Evolutionary conservation across 1,140 invertebrate species (phyloP).

Genomic region (Sminthurides bifidus): DNA sequence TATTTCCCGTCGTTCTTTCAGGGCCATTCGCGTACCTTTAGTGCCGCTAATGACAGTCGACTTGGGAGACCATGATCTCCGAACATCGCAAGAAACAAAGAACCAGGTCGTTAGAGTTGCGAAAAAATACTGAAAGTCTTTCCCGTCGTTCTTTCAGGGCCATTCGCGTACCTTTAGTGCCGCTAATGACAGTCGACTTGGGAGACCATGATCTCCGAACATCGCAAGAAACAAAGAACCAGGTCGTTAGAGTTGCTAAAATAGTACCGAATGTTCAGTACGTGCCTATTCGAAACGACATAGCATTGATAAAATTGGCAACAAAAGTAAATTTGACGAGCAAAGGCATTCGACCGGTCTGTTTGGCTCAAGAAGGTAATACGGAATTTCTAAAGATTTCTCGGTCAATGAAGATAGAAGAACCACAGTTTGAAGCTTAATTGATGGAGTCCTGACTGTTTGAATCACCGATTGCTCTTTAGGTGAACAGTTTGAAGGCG

Average conservation of each 20-base stretch:
- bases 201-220: constrained; percentile 27
- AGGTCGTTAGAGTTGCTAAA: constrained; percentile 10
- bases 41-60: constrained; percentile 17
- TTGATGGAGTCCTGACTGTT: neutral
- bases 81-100: constrained; percentile 7
- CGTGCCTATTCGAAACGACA: constrained; percentile 11
- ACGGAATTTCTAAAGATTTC: neutral
- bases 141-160: no score
- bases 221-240: constrained; percentile 10
- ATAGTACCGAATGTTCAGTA: constrained; percentile 21
- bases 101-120: constrained; percentile 14
- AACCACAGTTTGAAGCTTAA: neutral
- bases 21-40: neutral
- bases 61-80: constrained; percentile 27
- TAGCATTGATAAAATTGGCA: constrained; percentile 21
- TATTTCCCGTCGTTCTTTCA: no score
- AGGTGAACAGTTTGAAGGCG: constrained; percentile 13
- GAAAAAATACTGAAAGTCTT: no score
- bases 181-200: constrained; percentile 18
- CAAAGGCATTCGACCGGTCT: constrained; percentile 13
- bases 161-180: neutral
- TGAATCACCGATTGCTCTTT: neutral
- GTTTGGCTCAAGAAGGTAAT: constrained; percentile 17
- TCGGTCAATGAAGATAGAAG: neutral
- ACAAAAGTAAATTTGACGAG: constrained; percentile 5